phyloP scores from a whole-genome alignment of 2,888 invertebrate genomes.

The Aspidiotus destructor region DNA sequence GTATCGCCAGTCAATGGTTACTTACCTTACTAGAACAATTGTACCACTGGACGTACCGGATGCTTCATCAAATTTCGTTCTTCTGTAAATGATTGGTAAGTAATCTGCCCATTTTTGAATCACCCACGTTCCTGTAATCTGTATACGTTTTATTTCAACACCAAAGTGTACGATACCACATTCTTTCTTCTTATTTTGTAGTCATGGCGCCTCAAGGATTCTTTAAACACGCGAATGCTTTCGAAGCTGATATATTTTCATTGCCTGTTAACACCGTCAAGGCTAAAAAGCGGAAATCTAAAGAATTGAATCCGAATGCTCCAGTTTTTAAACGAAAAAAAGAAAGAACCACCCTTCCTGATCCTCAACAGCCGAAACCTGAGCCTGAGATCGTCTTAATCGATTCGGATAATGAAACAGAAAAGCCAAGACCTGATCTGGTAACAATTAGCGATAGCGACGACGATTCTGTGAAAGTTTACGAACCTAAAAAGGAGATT shows the following conservation, averaged over 20 bases:
- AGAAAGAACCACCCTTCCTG: neutral
- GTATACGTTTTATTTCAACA: too few species aligned
- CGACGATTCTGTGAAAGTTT: neutral
- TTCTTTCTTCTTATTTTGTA: neutral
- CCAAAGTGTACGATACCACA: neutral
- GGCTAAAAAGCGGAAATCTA: neutral
- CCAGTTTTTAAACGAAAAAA: neutral
- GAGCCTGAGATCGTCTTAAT: neutral
- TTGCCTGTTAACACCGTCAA: neutral
- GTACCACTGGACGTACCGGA: too few species aligned
- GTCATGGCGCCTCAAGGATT: conserved; percentile 7
- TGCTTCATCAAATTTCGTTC: too few species aligned
- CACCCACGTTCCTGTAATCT: too few species aligned
- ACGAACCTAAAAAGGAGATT: neutral
- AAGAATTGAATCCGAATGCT: neutral
- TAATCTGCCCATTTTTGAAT: too few species aligned
- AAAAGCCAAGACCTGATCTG: neutral
- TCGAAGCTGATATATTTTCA: neutral
- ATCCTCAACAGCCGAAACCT: neutral
- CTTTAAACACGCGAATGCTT: neutral
- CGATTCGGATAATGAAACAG: neutral
- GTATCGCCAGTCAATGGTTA: too few species aligned
- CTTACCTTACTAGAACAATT: too few species aligned
- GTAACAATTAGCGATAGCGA: neutral
- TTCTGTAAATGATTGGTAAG: too few species aligned